Evolutionary conservation across 1,140 invertebrate genomes (phyloP), one percentile per base, ranked within the genome.

Genomic region (Tyrophagus putrescentiae): DNA sequence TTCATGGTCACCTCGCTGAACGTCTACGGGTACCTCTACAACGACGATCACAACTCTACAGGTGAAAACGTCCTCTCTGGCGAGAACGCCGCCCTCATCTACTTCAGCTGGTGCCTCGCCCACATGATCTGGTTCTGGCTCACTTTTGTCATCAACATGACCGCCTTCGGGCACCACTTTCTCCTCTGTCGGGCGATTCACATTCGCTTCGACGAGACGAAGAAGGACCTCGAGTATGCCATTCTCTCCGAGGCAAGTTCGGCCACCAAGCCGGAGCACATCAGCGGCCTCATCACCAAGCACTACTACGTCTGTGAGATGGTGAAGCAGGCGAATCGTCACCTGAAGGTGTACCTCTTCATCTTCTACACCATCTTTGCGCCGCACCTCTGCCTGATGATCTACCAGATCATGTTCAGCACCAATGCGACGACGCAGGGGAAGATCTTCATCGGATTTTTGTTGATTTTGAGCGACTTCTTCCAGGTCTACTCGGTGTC

Each of bases 251-350:
- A 54, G 21, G n/a, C 21, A 16, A 3, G 31, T 28, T 1, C 21
- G 2, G 11, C 32, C 27, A 54, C 52, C 4, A 54, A 54, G 25
- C 52, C 52, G 1, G 52, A 54, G 25, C 52, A 54, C 2, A 3
- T 54, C n/a, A 18, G 13, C 2, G 28, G 28, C n/a, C 25, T 59
- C 18, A 42, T 59, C n/a, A 28, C 6, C 6, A 59, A 59, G 36
- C 57, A 59, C 27, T 59, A 44, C 23, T n/a, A 28, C 16, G 23
- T 42, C 3, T 42, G 57, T 29, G 57, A 59, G 21, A 44, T 59
- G 57, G 57, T 59, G 18, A 59, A 42, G n/a, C 25, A 42, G 21
- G 36, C 57, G 18, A 59, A 59, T 23, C 29, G 34, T 45, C 39
- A 44, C 34, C 27, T 59, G 21, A 59, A 59, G 36, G 18, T 5